Evolutionary conservation across 1,140 invertebrate genomes (phyloP).

Genomic region (Rhynchophorus ferrugineus): DNA sequence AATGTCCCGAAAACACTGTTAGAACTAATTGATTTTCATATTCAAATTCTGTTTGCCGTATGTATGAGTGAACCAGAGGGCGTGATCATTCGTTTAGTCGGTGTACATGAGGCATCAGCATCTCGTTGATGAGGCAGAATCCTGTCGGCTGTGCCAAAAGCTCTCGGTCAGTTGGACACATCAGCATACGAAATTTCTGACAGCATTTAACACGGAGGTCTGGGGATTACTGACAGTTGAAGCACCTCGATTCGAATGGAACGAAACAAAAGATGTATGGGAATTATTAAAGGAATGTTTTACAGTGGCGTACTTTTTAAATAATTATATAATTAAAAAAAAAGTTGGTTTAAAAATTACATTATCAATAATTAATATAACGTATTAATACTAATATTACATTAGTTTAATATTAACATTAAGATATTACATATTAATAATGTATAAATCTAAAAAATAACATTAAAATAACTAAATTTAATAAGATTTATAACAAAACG

Average conservation of each 20-base stretch:
- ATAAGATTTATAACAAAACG: too few species aligned
- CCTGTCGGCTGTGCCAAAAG: constrained; percentile 20
- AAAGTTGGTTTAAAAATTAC: too few species aligned
- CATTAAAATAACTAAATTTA: too few species aligned
- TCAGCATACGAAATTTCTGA: constrained; percentile 23
- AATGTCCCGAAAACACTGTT: not conserved
- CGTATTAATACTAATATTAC: too few species aligned
- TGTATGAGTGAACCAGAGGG: constrained; percentile 11
- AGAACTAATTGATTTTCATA: constrained; percentile 21
- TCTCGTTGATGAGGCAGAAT: constrained; percentile 13
- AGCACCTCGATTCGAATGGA: constrained; percentile 13
- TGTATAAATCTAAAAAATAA: too few species aligned
- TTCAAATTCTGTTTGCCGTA: constrained; percentile 23
- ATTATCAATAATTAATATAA: too few species aligned
- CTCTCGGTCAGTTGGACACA: constrained; percentile 23
- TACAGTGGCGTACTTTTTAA: not conserved
- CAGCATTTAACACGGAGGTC: constrained; percentile 21
- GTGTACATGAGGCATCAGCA: constrained; percentile 11
- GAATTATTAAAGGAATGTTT: constrained; percentile 13
- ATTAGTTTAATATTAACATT: too few species aligned
- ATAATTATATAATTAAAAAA: too few species aligned
- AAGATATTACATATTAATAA: too few species aligned
- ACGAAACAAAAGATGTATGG: constrained; percentile 6
- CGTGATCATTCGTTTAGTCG: constrained; percentile 20
- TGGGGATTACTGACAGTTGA: constrained; percentile 16